phyloP scores from a whole-genome alignment of 2,888 invertebrate genomes.

The Notocelia uddmanniana region DNA sequence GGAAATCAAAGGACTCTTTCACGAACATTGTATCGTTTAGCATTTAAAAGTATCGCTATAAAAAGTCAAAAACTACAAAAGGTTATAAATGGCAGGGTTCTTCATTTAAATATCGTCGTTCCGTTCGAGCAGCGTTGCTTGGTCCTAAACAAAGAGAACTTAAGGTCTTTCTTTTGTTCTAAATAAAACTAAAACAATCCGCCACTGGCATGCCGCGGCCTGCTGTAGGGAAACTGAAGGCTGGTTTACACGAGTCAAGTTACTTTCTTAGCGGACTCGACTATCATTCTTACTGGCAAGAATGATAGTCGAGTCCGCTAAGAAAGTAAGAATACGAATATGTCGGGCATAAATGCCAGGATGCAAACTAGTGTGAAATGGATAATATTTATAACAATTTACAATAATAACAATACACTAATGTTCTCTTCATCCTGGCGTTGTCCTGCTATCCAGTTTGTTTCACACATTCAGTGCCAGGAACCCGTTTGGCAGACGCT shows the following conservation, averaged over 20 bases:
- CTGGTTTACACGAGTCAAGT: conserved; percentile 3
- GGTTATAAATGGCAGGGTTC: not conserved
- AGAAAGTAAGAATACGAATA: too few species aligned
- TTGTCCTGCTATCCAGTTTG: too few species aligned
- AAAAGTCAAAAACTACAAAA: not conserved
- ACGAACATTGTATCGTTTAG: conserved; percentile 5
- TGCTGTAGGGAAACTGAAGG: conserved; percentile 11
- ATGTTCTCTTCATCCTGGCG: too few species aligned
- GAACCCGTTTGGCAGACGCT: too few species aligned
- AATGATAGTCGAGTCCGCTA: too few species aligned
- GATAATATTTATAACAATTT: too few species aligned
- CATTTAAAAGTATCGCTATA: conserved; percentile 8
- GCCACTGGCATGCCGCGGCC: conserved; percentile 7
- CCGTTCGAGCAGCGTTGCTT: not conserved
- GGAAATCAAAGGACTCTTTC: not conserved
- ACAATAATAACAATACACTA: too few species aligned
- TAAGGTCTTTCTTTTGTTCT: conserved; percentile 14
- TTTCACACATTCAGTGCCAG: too few species aligned
- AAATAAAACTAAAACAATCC: conserved; percentile 29
- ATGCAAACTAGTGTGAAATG: too few species aligned
- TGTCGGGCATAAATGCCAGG: too few species aligned
- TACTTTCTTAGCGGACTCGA: not conserved
- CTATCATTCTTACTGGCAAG: not conserved
- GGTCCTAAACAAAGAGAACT: conserved; percentile 31
- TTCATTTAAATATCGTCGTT: not conserved